Evolutionary conservation across 2,888 invertebrate species (phyloP).

Genomic region (Scaptomyza polygonia): DNA sequence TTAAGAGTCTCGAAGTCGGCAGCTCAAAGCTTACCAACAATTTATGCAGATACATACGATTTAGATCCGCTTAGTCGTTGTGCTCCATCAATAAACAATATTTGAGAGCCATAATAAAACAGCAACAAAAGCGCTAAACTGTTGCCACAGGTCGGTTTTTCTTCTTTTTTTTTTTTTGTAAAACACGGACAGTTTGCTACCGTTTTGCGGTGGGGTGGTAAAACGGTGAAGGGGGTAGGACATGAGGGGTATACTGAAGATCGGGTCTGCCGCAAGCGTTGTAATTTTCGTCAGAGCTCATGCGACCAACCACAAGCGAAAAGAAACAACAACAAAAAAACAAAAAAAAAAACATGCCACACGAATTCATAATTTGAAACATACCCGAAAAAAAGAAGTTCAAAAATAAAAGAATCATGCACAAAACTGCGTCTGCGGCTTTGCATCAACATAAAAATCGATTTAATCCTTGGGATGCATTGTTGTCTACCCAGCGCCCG

Average conservation of each 20-base stretch:
- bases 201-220: conserved; percentile 35
- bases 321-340: background rate
- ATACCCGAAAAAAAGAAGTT: conserved; percentile 45
- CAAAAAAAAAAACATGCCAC: conserved; percentile 31
- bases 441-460: conserved; percentile 69
- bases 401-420: conserved; percentile 29
- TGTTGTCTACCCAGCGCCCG: conserved; percentile 38
- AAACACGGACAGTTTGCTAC: conserved; percentile 48
- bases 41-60: conserved; percentile 44
- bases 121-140: conserved; percentile 70
- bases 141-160: conserved; percentile 56
- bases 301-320: conserved; percentile 14
- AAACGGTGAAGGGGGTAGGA: background rate
- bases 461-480: conserved; percentile 74
- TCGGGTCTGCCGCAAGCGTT: conserved; percentile 41
- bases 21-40: conserved; percentile 43
- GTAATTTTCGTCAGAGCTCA: conserved; percentile 62
- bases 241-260: conserved; percentile 7
- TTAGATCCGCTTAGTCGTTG: conserved; percentile 72
- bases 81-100: conserved; percentile 72
- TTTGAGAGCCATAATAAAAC: conserved; percentile 59
- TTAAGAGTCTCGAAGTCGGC: conserved; percentile 67
- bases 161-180: no score
- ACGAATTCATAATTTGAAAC: conserved; percentile 48
- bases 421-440: conserved; percentile 27